A percentile compares a stretch with the other conserved stretches of the same genome.
Conservation (phyloP, 1,140 invertebrate genomes). For the Drosophila mojavensis region DNA sequence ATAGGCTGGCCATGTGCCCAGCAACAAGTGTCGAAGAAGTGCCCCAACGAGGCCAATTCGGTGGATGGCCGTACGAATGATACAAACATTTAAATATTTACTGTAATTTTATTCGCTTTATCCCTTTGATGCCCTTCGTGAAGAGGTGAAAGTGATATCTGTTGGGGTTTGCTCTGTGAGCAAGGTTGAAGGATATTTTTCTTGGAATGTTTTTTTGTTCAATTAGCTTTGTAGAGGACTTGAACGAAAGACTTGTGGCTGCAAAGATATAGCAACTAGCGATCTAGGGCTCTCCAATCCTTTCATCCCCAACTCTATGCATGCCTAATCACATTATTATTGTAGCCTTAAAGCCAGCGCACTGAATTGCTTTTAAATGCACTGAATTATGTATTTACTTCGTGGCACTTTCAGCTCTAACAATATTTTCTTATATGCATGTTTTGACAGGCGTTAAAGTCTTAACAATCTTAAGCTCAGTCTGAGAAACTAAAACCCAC, state of each 20-base stretch:
- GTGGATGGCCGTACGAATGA: conserved; percentile 22
- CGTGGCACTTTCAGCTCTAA: neutral
- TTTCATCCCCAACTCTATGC: too few species aligned
- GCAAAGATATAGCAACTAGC: neutral
- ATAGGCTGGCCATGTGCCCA: neutral
- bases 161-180: neutral
- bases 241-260: too few species aligned
- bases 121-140: neutral
- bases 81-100: conserved; percentile 25
- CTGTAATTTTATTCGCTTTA: neutral
- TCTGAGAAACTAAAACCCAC: neutral
- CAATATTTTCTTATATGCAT: neutral
- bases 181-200: too few species aligned
- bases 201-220: too few species aligned
- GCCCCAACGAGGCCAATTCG: conserved; percentile 31
- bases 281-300: too few species aligned
- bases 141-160: neutral
- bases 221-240: too few species aligned
- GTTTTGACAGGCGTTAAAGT: conserved; percentile 3
- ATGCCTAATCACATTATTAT: too few species aligned
- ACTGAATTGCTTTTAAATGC: too few species aligned
- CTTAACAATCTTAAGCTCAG: neutral
- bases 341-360: too few species aligned
- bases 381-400: neutral
- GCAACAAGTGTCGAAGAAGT: conserved; percentile 20